A percentile compares a stretch with the other conserved stretches of the same genome.
Evolutionary conservation across 1,140 invertebrate species (phyloP).

Genomic region (Ceratina calcarata): DNA sequence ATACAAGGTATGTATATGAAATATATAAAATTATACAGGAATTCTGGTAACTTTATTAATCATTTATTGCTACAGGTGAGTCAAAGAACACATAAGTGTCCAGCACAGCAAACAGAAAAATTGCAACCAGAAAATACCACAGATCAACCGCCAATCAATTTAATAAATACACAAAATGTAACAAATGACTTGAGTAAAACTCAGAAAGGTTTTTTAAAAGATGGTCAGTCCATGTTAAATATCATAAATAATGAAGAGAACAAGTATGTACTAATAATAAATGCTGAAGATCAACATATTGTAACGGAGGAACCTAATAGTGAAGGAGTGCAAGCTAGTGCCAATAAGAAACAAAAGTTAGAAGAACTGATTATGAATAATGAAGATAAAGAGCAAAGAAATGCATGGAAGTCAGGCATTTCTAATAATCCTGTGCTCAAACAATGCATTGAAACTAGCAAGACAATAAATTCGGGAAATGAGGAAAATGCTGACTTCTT

Average conservation of each 20-base stretch:
- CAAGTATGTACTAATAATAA: constrained; percentile 73
- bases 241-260: constrained; percentile 66
- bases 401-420: constrained; percentile 38
- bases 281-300: constrained; percentile 71
- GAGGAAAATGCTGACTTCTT: constrained; percentile 77
- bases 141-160: constrained; percentile 78
- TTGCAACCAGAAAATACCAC: constrained; percentile 79
- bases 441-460: constrained; percentile 24
- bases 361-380: constrained; percentile 27
- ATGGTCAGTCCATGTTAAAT: constrained; percentile 38
- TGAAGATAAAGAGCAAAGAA: constrained; percentile 24
- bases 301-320: constrained; percentile 69
- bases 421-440: constrained; percentile 25
- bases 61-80: constrained; percentile 82
- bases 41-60: neutral
- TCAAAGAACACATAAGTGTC: constrained; percentile 90
- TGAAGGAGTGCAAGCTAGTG: neutral
- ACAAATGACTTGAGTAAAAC: constrained; percentile 7
- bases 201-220: constrained; percentile 31
- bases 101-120: constrained; percentile 81
- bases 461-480: constrained; percentile 32
- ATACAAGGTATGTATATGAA: constrained; percentile 85
- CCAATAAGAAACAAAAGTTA: constrained; percentile 35
- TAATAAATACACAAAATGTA: constrained; percentile 42
- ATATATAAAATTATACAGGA: neutral